Conservation (phyloP, 64 coral and sea anemone genomes). For the Montipora capricornis region DNA sequence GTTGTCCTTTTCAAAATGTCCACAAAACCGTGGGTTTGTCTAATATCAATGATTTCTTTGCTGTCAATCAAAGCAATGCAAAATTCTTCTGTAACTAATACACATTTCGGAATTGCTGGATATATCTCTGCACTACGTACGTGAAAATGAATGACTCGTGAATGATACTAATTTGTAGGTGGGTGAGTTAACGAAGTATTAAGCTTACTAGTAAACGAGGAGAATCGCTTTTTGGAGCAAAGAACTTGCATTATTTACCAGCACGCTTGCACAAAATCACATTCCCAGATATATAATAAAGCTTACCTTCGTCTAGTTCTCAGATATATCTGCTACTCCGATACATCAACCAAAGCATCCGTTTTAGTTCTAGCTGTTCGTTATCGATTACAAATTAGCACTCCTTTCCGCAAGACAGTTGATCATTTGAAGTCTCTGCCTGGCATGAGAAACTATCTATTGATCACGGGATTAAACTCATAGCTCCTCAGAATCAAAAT, state of each 20-base stretch:
- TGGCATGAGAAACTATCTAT: background rate
- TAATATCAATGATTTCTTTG: background rate
- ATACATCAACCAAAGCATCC: background rate
- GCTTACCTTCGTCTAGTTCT: background rate
- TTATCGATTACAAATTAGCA: no score
- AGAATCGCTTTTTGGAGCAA: background rate
- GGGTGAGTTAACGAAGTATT: no score
- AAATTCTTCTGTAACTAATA: background rate
- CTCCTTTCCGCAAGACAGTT: background rate
- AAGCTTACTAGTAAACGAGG: background rate
- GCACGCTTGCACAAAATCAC: no score
- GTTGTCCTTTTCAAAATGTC: background rate
- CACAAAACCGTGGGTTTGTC: background rate
- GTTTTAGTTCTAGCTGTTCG: no score
- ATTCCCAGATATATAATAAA: no score
- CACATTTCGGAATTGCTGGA: no score
- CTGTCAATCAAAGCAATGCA: background rate
- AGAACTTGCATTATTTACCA: no score
- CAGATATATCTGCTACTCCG: background rate
- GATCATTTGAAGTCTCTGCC: slow-evolving; percentile 6
- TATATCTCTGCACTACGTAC: no score
- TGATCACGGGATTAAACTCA: background rate
- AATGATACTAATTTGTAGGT: no score
- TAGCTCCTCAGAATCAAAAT: no score
- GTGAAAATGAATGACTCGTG: no score